A percentile compares a stretch with the other conserved stretches of the same genome.
phyloP scores from a whole-genome alignment of 2,797 vertebrate species.

The Lacerta bilineata region DNA sequence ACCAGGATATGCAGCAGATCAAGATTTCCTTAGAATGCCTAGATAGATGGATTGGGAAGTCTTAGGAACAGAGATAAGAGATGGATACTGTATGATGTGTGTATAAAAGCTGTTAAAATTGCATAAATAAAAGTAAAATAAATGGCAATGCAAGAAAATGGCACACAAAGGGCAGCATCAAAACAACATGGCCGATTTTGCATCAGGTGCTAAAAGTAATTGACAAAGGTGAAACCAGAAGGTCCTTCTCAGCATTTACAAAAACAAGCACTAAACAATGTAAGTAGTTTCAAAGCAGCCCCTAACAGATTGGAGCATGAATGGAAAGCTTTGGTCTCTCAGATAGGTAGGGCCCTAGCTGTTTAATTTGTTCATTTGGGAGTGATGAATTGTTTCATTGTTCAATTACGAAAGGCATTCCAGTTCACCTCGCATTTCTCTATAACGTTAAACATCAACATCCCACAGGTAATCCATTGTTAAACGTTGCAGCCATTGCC shows the following conservation, averaged over 20 bases:
- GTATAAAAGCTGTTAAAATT: too few relatives aligned
- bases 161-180: not conserved
- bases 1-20: too few relatives aligned
- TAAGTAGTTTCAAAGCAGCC: not conserved
- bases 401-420: constrained; percentile 18
- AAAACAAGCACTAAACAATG: not conserved
- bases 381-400: not conserved
- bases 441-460: constrained; percentile 36
- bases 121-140: too few relatives aligned
- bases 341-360: not conserved
- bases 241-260: not conserved
- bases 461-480: constrained; percentile 24
- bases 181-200: not conserved
- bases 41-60: too few relatives aligned
- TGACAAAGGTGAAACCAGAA: not conserved
- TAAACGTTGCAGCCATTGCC: constrained; percentile 9
- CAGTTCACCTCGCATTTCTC: constrained; percentile 38
- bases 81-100: too few relatives aligned
- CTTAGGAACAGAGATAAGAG: too few relatives aligned
- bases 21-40: too few relatives aligned
- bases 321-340: not conserved
- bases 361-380: not conserved
- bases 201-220: not conserved
- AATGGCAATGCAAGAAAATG: not conserved
- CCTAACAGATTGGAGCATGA: not conserved